Base-by-base conservation (phyloP, 2,113 vertebrate species). In the Dromas ardeola region DNA sequence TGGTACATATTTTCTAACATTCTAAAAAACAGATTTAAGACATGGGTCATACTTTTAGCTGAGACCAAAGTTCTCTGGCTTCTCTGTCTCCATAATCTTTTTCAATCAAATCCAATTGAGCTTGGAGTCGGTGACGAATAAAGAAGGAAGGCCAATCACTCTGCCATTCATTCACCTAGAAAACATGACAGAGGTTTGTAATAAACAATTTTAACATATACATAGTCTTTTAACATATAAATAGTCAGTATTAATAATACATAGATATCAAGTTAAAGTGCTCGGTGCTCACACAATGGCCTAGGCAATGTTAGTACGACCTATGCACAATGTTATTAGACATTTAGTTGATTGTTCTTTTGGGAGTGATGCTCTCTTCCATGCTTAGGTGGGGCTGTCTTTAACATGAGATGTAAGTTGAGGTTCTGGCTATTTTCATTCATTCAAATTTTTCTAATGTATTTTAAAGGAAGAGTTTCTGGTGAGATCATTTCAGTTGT, bases 81-180 rank as follows among this genome's bases (percentile, higher is more conserved):
- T 99, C 98, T 92, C 98, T 97, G 97, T 99, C 99, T 58, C 99
- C 99, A n/a, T 99, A 98, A n/a, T 99, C 97, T 81, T 97, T 98
- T 88, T 99, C 99, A 93, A 98, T 98, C 93, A 99, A 66, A 93
- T 98, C 96, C 61, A 99, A 79, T 63, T 99, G 99, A 74, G 98
- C 95, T 86, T 99, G 98, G 71, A 99, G 98, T 38, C 98, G 98
- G 72, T 99, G 98, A 40, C 93, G 97, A 63, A 98, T 72, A 62
- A 98, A 99, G 97, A 99, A 99, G 42, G 97, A 95, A 55, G 98
- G 98, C 99, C 99, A 99, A 93, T 99, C 99, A 15, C 97, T 98
- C 87, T 99, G 98, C 99, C 99, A 99, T 19, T 98, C 98, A 79
- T 99, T 99, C 59, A 98, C 97, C 99, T 99, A 87, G 14, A 50